Conservation (phyloP, 2,797 vertebrate species). For the Enteromius radiatus region DNA sequence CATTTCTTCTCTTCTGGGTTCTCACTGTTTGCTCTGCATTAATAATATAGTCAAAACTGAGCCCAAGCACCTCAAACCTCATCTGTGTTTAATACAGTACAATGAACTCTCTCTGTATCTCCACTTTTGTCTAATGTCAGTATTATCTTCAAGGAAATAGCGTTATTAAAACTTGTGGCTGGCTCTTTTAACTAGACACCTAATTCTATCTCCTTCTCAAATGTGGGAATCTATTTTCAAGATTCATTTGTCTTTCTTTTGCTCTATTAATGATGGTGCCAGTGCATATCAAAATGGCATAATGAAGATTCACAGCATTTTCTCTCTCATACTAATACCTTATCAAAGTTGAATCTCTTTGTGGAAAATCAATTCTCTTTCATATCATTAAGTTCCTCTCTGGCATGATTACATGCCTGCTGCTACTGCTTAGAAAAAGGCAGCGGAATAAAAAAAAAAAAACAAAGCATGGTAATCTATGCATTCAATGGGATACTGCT, state of each 20-base stretch:
- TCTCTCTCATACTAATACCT: conserved; percentile 83
- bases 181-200: conserved; percentile 60
- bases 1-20: conserved; percentile 40
- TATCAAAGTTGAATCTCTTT: conserved; percentile 85
- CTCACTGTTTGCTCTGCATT: conserved; percentile 70
- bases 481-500: conserved; percentile 53
- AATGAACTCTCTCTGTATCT: conserved; percentile 73
- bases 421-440: conserved; percentile 66
- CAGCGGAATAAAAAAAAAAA: conserved; percentile 62
- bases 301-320: conserved; percentile 88
- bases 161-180: conserved; percentile 76
- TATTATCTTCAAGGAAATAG: conserved; percentile 78
- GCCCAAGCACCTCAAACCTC: conserved; percentile 20
- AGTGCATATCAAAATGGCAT: conserved; percentile 80
- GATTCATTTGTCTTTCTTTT: conserved; percentile 60
- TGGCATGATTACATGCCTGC: conserved; percentile 75
- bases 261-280: conserved; percentile 73
- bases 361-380: conserved; percentile 87
- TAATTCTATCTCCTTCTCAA: conserved; percentile 54
- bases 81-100: conserved; percentile 65
- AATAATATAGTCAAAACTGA: conserved; percentile 11
- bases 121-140: conserved; percentile 80
- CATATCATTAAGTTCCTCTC: conserved; percentile 84
- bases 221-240: conserved; percentile 66
- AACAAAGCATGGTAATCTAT: conserved; percentile 49